A percentile compares a stretch with the other conserved stretches of the same genome.
Evolutionary conservation across 2,113 vertebrate genomes (phyloP).

Genomic region (Scopus umbretta): DNA sequence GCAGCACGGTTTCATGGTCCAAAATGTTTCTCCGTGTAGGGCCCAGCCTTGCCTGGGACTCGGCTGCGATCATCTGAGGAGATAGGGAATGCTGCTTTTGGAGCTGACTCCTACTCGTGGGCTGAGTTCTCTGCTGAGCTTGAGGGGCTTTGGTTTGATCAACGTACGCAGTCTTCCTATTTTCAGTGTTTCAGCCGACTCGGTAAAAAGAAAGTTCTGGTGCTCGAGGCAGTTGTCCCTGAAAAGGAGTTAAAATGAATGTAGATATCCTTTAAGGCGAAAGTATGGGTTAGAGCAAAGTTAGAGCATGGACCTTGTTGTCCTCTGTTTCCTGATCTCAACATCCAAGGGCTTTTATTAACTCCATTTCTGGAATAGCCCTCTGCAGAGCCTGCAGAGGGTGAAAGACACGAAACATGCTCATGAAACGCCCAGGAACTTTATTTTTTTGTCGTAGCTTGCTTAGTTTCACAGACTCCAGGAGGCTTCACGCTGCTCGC

Average conservation of each 20-base stretch:
- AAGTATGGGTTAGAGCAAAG: background rate
- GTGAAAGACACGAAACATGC: background rate
- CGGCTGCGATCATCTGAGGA: background rate
- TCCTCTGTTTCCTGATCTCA: background rate
- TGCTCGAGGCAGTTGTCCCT: background rate
- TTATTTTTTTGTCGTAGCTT: background rate
- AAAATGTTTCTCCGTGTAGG: background rate
- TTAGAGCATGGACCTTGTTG: background rate
- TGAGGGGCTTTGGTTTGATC: background rate
- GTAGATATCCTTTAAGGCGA: background rate
- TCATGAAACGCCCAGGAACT: background rate
- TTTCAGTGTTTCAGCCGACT: background rate
- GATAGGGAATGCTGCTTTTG: background rate
- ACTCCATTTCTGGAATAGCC: background rate
- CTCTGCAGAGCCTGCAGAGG: background rate
- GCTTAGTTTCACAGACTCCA: background rate
- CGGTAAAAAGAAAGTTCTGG: background rate
- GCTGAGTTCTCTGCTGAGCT: background rate
- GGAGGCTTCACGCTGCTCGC: background rate
- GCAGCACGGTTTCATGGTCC: background rate
- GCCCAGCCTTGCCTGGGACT: background rate
- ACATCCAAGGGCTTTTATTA: background rate
- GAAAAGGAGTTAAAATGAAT: background rate
- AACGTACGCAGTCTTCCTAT: fast-evolving
- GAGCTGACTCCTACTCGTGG: background rate